A percentile compares a stretch with the other conserved stretches of the same genome.
Conservation (phyloP, 2,113 vertebrate species). For the Dasyprocta punctata region DNA sequence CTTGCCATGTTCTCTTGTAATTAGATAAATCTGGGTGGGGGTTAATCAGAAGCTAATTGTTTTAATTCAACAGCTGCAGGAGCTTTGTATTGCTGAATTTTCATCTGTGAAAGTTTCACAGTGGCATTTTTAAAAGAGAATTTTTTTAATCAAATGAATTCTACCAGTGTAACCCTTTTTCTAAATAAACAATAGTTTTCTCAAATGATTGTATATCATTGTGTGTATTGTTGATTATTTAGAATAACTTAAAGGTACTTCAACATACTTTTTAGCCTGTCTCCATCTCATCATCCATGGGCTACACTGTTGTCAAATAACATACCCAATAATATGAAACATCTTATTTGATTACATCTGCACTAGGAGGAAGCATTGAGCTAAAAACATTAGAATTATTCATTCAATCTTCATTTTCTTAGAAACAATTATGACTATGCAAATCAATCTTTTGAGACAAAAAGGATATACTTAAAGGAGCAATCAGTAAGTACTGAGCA, state of each 20-base stretch:
- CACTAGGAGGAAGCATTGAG: neutral
- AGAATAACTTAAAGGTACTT: conserved; percentile 50
- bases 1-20: conserved; percentile 88
- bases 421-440: neutral
- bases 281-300: neutral
- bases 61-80: conserved; percentile 89
- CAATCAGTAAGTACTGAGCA: neutral
- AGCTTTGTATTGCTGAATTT: conserved; percentile 93
- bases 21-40: conserved; percentile 89
- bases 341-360: conserved; percentile 36
- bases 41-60: conserved; percentile 84
- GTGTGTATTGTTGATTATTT: conserved; percentile 87
- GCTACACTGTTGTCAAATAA: conserved; percentile 12
- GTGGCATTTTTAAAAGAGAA: conserved; percentile 94
- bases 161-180: conserved; percentile 98
- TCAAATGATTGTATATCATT: conserved; percentile 94
- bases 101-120: conserved; percentile 92
- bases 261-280: neutral
- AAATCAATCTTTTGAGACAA: conserved; percentile 29
- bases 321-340: neutral
- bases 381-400: neutral
- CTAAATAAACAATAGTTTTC: conserved; percentile 99
- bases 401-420: conserved; percentile 32
- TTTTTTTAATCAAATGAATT: conserved; percentile 98
- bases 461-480: conserved; percentile 9